These are phyloP conservation scores for Microchirus variegatus DNA, from an alignment of 2,797 vertebrate species.

Conservation along the genomic window DNA sequence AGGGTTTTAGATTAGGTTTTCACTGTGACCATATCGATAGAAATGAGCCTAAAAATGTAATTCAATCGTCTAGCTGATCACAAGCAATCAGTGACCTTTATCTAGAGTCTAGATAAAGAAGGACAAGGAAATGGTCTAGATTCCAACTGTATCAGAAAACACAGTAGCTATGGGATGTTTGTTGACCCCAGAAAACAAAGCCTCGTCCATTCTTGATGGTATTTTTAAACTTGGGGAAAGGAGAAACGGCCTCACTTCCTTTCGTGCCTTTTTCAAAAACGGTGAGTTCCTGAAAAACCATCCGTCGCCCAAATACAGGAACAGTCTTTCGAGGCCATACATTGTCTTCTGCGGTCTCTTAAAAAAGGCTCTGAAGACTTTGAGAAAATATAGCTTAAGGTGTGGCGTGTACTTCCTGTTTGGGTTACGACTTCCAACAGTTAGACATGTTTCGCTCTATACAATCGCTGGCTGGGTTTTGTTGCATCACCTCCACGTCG, in stretches of 20 bases:
- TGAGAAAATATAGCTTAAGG: constrained; percentile 41
- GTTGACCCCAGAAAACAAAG: constrained; percentile 7
- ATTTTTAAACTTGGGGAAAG: constrained; percentile 42
- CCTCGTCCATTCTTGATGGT: constrained; percentile 7
- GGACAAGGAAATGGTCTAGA: no score
- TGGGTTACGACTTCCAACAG: constrained; percentile 22
- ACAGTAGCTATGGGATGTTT: constrained; percentile 9
- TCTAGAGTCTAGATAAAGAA: no score
- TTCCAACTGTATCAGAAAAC: constrained; percentile 8
- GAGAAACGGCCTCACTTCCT: constrained; percentile 48
- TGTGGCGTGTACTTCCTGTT: constrained; percentile 63
- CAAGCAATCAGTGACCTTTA: constrained; percentile 3
- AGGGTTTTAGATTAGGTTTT: not conserved
- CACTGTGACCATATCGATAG: not conserved
- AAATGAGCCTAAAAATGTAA: not conserved
- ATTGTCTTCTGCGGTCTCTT: constrained; percentile 26
- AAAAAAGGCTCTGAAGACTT: not conserved
- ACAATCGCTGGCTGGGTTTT: constrained; percentile 6
- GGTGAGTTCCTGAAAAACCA: constrained; percentile 35
- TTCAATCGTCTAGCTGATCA: constrained; percentile 16
- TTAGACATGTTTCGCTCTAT: constrained; percentile 27
- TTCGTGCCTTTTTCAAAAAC: constrained; percentile 28
- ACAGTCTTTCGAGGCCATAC: constrained; percentile 40
- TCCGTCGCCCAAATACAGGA: constrained; percentile 11
- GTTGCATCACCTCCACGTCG: not conserved